Conservation (phyloP, 2,797 vertebrate species). For the Sebastolobus altivelis region DNA sequence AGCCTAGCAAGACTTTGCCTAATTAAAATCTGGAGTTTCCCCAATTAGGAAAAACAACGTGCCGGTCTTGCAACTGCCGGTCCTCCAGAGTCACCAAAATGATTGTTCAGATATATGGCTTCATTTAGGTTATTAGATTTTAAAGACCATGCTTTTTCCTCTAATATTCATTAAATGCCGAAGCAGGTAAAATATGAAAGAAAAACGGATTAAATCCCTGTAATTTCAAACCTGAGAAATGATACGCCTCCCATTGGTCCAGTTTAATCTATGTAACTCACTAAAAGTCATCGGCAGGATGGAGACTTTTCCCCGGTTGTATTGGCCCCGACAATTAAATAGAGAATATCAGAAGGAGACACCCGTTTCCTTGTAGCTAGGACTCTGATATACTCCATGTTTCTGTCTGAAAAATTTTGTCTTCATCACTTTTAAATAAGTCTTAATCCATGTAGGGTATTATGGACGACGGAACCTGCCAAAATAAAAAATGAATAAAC, state of each 20-base stretch:
- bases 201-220: slow-evolving; percentile 18
- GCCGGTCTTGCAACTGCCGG: slow-evolving; percentile 23
- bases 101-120: slow-evolving; percentile 38
- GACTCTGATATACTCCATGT: neutral
- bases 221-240: neutral
- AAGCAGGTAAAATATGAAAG: slow-evolving; percentile 12
- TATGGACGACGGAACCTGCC: neutral
- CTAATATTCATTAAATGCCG: slow-evolving; percentile 18
- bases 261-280: neutral
- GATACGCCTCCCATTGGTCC: neutral
- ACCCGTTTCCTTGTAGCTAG: neutral
- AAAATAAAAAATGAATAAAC: neutral
- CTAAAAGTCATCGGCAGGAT: neutral
- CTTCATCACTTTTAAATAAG: neutral
- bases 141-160: neutral
- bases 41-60: slow-evolving; percentile 45
- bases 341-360: neutral
- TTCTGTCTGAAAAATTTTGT: neutral
- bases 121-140: slow-evolving; percentile 45
- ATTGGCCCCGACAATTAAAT: neutral
- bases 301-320: neutral
- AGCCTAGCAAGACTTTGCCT: slow-evolving; percentile 46
- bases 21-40: slow-evolving; percentile 58
- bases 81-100: slow-evolving; percentile 25
- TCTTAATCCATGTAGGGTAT: neutral